Conservation (phyloP, 2,113 vertebrate genomes). For the Phalacrocorax pelagicus region DNA sequence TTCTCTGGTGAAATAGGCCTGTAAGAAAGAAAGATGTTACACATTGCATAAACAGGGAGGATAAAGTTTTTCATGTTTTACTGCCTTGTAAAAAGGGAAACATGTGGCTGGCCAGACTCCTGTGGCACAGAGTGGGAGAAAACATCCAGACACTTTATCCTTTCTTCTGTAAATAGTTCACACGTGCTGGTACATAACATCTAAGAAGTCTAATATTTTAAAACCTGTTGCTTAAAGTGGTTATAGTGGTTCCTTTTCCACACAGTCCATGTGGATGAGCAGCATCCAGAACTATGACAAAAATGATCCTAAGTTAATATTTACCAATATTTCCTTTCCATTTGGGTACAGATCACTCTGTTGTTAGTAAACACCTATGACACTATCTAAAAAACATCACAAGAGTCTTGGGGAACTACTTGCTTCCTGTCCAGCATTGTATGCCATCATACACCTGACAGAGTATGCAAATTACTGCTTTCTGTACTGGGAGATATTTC, state of each 20-base stretch:
- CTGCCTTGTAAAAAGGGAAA: neutral
- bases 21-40: neutral
- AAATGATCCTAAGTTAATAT: neutral
- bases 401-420: neutral
- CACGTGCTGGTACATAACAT: rapidly evolving
- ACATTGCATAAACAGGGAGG: neutral
- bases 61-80: neutral
- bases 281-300: neutral
- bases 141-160: neutral
- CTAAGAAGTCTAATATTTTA: neutral
- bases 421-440: neutral
- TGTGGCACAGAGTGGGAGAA: neutral
- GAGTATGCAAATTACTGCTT: neutral
- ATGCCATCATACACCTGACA: neutral
- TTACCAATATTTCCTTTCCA: neutral
- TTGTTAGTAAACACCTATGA: neutral
- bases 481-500: neutral
- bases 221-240: neutral
- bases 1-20: neutral
- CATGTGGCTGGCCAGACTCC: neutral
- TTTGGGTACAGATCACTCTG: neutral
- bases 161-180: neutral
- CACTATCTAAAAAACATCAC: neutral
- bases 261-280: neutral
- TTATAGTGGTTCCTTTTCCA: neutral